These are phyloP conservation scores for Ciconia maguari DNA, from an alignment of 2,113 vertebrate genomes.

Conservation along the genomic window DNA sequence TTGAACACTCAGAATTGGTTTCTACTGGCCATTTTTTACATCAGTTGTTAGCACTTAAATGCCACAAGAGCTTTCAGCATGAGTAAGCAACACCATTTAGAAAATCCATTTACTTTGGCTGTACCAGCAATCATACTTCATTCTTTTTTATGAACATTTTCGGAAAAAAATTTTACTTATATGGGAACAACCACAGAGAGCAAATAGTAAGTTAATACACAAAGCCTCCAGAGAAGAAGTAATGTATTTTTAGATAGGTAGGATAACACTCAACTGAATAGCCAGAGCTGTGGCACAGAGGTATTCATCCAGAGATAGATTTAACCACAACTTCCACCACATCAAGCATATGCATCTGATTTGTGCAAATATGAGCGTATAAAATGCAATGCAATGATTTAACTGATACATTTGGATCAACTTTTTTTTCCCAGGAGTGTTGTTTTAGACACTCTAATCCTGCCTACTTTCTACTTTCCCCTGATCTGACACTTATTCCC, in stretches of 20 bases:
- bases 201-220: not conserved
- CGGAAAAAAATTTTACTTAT: not conserved
- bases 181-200: not conserved
- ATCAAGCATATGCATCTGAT: not conserved
- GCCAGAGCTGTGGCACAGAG: not conserved
- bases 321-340: not conserved
- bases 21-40: not conserved
- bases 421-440: no score
- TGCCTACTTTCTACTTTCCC: not conserved
- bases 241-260: not conserved
- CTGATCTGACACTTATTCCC: not conserved
- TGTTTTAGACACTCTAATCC: not conserved
- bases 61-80: slow-evolving; percentile 39
- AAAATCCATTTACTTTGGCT: slow-evolving; percentile 32
- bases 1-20: not conserved
- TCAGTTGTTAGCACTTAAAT: slow-evolving; percentile 2
- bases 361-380: not conserved
- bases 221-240: not conserved
- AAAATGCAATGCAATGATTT: not conserved
- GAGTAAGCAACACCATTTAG: slow-evolving; percentile 29
- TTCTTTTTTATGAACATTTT: not conserved
- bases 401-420: not conserved
- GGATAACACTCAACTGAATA: not conserved
- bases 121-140: not conserved
- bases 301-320: not conserved